Conservation (phyloP, 92 coral and sea anemone species). For the Umimayanthus chanpuru region DNA sequence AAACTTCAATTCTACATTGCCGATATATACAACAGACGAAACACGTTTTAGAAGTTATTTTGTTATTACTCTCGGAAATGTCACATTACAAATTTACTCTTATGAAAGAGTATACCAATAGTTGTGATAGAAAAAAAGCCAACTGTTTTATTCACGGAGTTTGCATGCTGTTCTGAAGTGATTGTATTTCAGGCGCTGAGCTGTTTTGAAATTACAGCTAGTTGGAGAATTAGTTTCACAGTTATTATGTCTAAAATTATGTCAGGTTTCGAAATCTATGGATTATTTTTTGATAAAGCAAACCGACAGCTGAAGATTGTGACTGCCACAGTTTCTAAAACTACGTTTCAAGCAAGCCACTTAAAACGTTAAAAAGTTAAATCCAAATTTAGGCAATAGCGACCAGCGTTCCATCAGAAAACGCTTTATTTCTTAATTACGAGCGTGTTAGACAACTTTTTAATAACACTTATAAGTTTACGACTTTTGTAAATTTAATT, state of each 20-base stretch:
- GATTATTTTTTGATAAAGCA: slow-evolving; percentile 3
- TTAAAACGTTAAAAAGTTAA: slow-evolving; percentile 36
- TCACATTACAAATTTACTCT: not conserved
- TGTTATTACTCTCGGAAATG: not conserved
- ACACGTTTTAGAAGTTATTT: not conserved
- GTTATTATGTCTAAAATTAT: slow-evolving; percentile 24
- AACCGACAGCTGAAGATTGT: slow-evolving; percentile 1
- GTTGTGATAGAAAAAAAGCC: not conserved
- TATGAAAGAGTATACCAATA: not conserved
- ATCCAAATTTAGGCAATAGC: slow-evolving; percentile 17
- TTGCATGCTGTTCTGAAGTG: not conserved
- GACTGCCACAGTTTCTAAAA: slow-evolving; percentile 2
- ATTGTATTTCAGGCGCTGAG: not conserved
- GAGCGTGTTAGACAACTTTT: slow-evolving; percentile 35
- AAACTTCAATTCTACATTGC: not conserved
- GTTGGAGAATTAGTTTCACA: not conserved
- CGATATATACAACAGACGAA: not conserved
- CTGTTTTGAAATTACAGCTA: slow-evolving; percentile 8
- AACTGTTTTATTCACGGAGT: not conserved
- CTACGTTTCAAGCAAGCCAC: not conserved
- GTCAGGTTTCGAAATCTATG: not conserved
- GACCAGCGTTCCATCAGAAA: slow-evolving; percentile 38
- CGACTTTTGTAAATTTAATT: slow-evolving; percentile 46
- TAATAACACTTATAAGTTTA: slow-evolving; percentile 42
- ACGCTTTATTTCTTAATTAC: slow-evolving; percentile 24